Conservation (phyloP, 2,113 vertebrate genomes). For the Archocentrus centrarchus region DNA sequence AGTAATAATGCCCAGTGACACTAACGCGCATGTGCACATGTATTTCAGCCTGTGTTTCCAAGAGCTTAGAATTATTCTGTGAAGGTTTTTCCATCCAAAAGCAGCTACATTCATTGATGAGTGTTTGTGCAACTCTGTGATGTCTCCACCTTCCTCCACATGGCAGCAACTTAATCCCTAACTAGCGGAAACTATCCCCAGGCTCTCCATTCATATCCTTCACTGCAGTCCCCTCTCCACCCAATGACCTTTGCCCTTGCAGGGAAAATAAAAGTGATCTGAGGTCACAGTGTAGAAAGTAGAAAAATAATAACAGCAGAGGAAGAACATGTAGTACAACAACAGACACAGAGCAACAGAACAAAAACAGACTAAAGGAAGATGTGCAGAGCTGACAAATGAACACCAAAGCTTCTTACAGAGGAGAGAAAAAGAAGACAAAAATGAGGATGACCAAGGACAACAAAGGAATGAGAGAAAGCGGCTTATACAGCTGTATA, state of each 20-base stretch:
- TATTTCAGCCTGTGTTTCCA: slow-evolving; percentile 9
- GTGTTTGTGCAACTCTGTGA: slow-evolving; percentile 60
- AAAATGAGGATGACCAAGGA: neutral
- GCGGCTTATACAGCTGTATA: neutral
- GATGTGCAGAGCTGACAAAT: no score
- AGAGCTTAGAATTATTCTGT: slow-evolving; percentile 19
- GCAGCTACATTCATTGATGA: slow-evolving; percentile 13
- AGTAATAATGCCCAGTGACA: neutral
- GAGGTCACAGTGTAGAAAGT: neutral
- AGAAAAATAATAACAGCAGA: neutral
- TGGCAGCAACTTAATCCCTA: slow-evolving; percentile 69
- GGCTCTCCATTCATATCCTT: slow-evolving; percentile 47
- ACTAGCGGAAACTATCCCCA: slow-evolving; percentile 51
- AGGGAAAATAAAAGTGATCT: neutral
- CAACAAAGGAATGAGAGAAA: neutral
- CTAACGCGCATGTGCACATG: neutral
- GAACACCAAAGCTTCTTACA: no score
- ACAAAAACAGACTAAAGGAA: no score
- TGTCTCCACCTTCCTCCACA: slow-evolving; percentile 58
- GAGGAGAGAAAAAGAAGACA: neutral
- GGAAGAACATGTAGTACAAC: neutral
- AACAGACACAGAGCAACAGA: neutral
- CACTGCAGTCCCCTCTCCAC: neutral
- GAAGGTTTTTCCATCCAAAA: neutral
- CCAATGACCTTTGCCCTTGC: slow-evolving; percentile 40